Evolutionary conservation across 2,888 invertebrate species (phyloP).

Genomic region (Acanthosoma haemorrhoidale): DNA sequence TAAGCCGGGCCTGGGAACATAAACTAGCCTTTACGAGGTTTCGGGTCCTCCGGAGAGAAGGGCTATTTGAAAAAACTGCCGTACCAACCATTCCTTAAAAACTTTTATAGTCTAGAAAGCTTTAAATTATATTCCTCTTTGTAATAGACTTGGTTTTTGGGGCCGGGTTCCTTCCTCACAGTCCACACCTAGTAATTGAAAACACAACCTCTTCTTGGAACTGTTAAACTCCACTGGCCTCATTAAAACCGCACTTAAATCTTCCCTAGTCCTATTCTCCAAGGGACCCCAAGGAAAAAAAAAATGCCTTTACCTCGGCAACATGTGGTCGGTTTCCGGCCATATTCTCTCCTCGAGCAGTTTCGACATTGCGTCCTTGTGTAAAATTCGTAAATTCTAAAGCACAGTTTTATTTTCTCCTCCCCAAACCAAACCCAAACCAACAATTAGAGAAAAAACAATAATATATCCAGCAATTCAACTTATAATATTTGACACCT

Average conservation of each 20-base stretch:
- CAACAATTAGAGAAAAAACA: no score
- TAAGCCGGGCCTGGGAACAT: not conserved
- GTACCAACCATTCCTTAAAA: conserved; percentile 6
- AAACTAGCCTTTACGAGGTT: conserved; percentile 11
- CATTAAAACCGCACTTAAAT: conserved; percentile 21
- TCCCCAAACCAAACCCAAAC: no score
- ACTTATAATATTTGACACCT: no score
- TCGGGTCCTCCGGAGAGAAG: not conserved
- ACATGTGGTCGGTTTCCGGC: conserved; percentile 12
- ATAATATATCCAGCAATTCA: no score
- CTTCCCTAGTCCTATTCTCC: not conserved
- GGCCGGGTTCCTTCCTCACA: not conserved
- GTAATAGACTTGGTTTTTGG: not conserved
- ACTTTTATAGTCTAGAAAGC: conserved; percentile 24
- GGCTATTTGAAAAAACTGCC: not conserved
- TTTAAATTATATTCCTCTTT: conserved; percentile 23
- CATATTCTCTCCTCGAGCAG: not conserved
- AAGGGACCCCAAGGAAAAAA: not conserved
- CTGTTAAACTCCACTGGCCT: conserved; percentile 14
- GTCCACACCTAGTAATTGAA: conserved; percentile 24
- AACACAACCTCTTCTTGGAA: conserved; percentile 21
- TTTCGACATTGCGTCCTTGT: not conserved
- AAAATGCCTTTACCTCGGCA: not conserved
- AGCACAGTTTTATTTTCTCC: no score
- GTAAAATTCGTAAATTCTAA: no score